Base-by-base conservation (phyloP, 2,888 invertebrate genomes). In the Agriopis leucophaearia region DNA sequence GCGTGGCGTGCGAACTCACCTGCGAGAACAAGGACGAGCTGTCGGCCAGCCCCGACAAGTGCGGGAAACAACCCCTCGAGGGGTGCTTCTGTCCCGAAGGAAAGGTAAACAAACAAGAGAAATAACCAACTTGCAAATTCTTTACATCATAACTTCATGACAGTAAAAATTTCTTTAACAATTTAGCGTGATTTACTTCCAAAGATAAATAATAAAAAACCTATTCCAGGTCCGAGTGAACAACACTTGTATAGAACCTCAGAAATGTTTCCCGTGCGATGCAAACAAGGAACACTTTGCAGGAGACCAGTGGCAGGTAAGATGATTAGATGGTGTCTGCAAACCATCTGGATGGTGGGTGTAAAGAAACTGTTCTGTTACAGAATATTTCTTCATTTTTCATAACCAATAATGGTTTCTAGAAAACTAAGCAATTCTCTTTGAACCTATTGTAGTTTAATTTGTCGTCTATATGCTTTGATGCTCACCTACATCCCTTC, bases 61-160 rank as follows among this genome's bases (percentile, higher is more conserved):
- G 96, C 70, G 80, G 85, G 36, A 85, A 86, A 6, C 88, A 85
- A 12, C 87, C 89, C 0, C 94, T 95, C 0, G 98, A 98, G 81
- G 98, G 98, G 1, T 98, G 98, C 87, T 97, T 96, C 94, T 98
- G 98, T 88, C 96, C 97, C 0, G 89, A 95, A 58, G 96, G 96
- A 68, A 95, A 96, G 87, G 96, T 96, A 77, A 66, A 61, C 13
- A 27, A 50, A 10, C 38, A 48, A 52, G 27, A 5, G 27, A 27
- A 64, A 15, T 7, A 63, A 16, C 16, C 38, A 27, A 27, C 27
- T 27, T 27, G 27, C 27, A 27, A 27, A 27, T 27, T 27, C 4
- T 27, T 27, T 27, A 27, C 27, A 27, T 27, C 27, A 27, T 27
- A 2, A 4, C 27, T 27, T n/a, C n/a, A n/a, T n/a, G n/a, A n/a